Conservation (phyloP, 1,140 invertebrate species). For the Apis mellifera region Amel_HAv3.1 CM009935.2:9602501-9603000, state of each 20-base stretch:
- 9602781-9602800: too few species aligned
- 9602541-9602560: neutral
- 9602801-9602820: neutral
- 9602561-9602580: neutral
- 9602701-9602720: constrained; percentile 48
- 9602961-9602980: constrained; percentile 46
- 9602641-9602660: neutral
- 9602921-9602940: constrained; percentile 8
- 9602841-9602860: neutral
- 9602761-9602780: constrained; percentile 37
- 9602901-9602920: constrained; percentile 16
- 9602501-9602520: too few species aligned
- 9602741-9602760: constrained; percentile 44
- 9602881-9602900: constrained; percentile 25
- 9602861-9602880: neutral
- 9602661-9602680: neutral
- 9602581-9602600: constrained; percentile 1
- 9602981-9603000: constrained; percentile 38
- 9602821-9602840: neutral
- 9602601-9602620: constrained; percentile 46
- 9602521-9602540: neutral
- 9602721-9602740: constrained; percentile 48
- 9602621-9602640: constrained; percentile 34
- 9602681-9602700: constrained; percentile 46
- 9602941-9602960: constrained; percentile 49